Percentiles rank a stretch among this genome's conserved stretches.
These are phyloP conservation scores for Natator depressus DNA, from an alignment of 2,113 vertebrate genomes.

Conservation along the genomic window DNA sequence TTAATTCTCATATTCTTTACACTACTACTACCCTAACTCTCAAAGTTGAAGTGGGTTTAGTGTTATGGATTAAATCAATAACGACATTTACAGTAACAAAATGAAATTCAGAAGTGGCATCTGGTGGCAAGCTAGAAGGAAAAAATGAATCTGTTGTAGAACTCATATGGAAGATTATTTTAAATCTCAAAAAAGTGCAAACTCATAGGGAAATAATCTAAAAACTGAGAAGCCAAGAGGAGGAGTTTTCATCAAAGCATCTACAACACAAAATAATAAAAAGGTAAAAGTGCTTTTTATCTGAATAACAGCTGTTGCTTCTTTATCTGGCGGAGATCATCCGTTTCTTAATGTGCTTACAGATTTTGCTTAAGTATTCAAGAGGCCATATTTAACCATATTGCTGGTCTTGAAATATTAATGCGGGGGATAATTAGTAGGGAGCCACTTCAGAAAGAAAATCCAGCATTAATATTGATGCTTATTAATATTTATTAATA, in stretches of 20 bases:
- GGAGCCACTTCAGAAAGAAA: background rate
- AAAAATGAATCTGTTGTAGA: background rate
- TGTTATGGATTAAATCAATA: constrained; percentile 5
- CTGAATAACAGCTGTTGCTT: background rate
- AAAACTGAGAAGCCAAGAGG: background rate
- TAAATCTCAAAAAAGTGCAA: background rate
- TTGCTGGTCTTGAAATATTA: background rate
- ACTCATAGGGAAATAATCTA: background rate
- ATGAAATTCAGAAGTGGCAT: background rate
- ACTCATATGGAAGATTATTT: background rate
- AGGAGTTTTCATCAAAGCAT: background rate
- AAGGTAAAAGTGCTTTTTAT: rapidly evolving
- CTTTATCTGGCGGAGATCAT: background rate
- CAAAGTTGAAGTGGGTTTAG: background rate
- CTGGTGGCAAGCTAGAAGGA: background rate
- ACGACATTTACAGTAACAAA: background rate
- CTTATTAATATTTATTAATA: background rate
- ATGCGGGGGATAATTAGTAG: background rate
- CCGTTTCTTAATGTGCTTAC: background rate
- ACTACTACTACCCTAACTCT: no score
- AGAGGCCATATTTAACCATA: background rate
- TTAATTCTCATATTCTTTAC: no score
- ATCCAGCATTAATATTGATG: background rate
- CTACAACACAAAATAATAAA: background rate
- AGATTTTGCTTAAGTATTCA: background rate